Percentiles rank a stretch among this genome's conserved stretches.
Evolutionary conservation across 2,113 vertebrate species (phyloP).

Genomic region (Bujurquina vittata): DNA sequence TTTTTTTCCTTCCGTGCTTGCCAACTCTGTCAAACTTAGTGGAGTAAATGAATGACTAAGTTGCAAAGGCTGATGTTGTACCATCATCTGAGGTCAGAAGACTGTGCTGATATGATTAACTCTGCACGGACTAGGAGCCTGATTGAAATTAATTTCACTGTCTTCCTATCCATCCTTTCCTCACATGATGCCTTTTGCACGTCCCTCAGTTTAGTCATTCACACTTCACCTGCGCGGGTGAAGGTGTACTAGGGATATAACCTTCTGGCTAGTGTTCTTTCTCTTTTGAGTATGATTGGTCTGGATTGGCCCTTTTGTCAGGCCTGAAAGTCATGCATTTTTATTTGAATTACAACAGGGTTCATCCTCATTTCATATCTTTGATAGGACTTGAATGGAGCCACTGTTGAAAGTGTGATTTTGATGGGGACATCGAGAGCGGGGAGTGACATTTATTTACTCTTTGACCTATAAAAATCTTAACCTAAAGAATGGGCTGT

Average conservation of each 20-base stretch:
- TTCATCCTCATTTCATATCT: neutral
- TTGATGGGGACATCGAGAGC: constrained; percentile 6
- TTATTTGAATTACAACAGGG: constrained; percentile 15
- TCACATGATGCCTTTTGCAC: neutral
- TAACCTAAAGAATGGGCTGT: neutral
- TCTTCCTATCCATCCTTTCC: neutral
- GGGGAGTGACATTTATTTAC: constrained; percentile 4
- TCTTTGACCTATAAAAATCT: constrained; percentile 23
- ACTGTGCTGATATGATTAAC: constrained; percentile 68
- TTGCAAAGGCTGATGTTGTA: constrained; percentile 55
- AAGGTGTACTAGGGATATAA: constrained; percentile 1
- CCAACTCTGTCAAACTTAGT: constrained; percentile 61
- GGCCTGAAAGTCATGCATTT: constrained; percentile 4
- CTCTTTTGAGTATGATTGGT: constrained; percentile 21
- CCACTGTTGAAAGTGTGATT: constrained; percentile 4
- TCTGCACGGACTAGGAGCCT: constrained; percentile 61
- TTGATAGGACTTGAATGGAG: constrained; percentile 16
- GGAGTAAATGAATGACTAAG: constrained; percentile 64
- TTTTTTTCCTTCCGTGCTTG: constrained; percentile 29
- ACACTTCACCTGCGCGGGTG: neutral
- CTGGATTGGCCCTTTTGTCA: neutral
- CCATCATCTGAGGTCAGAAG: constrained; percentile 53
- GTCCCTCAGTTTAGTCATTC: neutral
- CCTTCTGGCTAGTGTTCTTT: neutral
- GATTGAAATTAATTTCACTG: constrained; percentile 62